A percentile compares a stretch with the other conserved stretches of the same genome.
These are phyloP conservation scores for Archaeoteleia sp. DNA, from an alignment of 2,888 invertebrate genomes.

Conservation along the genomic window DNA sequence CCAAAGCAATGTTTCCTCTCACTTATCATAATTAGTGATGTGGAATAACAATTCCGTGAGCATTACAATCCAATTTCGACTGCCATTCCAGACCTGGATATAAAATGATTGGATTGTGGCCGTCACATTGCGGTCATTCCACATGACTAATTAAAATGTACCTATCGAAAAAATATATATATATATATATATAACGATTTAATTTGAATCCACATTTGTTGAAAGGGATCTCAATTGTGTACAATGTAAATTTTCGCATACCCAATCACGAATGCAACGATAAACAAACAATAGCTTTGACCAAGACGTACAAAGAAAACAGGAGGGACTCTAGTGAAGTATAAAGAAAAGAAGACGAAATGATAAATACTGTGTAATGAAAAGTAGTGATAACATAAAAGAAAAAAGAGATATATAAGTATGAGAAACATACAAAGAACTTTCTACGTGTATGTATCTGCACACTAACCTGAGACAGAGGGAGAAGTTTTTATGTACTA, in stretches of 20 bases:
- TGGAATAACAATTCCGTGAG: too few relatives aligned
- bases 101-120: too few relatives aligned
- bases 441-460: slow-evolving; percentile 79
- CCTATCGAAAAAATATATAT: too few relatives aligned
- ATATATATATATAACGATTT: too few relatives aligned
- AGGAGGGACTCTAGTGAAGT: slow-evolving; percentile 23
- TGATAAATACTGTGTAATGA: slow-evolving; percentile 75
- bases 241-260: slow-evolving; percentile 29
- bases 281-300: slow-evolving; percentile 52
- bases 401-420: slow-evolving; percentile 49
- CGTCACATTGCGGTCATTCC: too few relatives aligned
- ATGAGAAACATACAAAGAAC: slow-evolving; percentile 56
- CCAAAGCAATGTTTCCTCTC: too few relatives aligned
- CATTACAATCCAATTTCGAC: too few relatives aligned
- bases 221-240: slow-evolving; percentile 43
- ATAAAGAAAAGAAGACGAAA: slow-evolving; percentile 71
- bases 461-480: slow-evolving; percentile 99
- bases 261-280: slow-evolving; percentile 47
- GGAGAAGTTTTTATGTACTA: slow-evolving; percentile 99
- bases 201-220: too few relatives aligned
- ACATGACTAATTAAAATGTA: too few relatives aligned
- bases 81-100: too few relatives aligned
- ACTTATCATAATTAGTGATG: too few relatives aligned
- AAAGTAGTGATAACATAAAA: slow-evolving; percentile 67
- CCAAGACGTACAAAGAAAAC: slow-evolving; percentile 37